Base-by-base conservation (phyloP, 1,140 invertebrate genomes). In the Cherax destructor region DNA sequence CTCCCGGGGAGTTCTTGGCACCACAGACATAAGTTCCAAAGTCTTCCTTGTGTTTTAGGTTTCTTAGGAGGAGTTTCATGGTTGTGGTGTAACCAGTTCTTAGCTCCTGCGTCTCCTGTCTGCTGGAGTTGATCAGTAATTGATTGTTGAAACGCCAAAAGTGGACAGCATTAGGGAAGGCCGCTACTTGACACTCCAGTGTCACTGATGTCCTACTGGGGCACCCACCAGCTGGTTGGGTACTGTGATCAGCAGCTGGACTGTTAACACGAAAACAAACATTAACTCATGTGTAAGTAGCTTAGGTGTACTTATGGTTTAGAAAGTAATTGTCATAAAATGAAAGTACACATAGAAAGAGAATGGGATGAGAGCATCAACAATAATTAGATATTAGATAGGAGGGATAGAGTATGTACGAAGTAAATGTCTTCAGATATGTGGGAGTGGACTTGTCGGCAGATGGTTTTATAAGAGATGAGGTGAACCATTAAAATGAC, bases 1-100 rank as follows among this genome's bases (percentile, higher is more conserved):
- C 97, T 83, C 98, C 98, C 9, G 99, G 95, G 6, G 97, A 97
- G 95, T 99, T 99, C 94, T 98, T 98, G 77, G 98, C 98, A 94
- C 98, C 97, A 83, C 93, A 93, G 95, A 97, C 97, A 94, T 98
- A 98, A 3, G 96, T 96, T 24, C 97, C 97, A 94, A 96, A 98
- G 94, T 98, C 97, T 41, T 41, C 30, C 76, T 95, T 96, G 61
- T 95, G 94, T 93, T 97, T 96, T 65, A 98, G 95, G 94, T 97
- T 97, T 93, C 96, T 96, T 92, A 98, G 97, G 81, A 97, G 97
- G 92, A 98, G 95, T 94, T 96, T 97, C 97, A 98, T 98, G 94
- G 97, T 96, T 24, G 97, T 96, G 94, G 96, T 96, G 95, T 98
- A 98, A 92, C 97, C 97, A 94, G 97, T 97, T 94, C 83, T 30